Evolutionary conservation across 1,140 invertebrate species (phyloP).

Genomic region (Steinernema feltiae): DNA sequence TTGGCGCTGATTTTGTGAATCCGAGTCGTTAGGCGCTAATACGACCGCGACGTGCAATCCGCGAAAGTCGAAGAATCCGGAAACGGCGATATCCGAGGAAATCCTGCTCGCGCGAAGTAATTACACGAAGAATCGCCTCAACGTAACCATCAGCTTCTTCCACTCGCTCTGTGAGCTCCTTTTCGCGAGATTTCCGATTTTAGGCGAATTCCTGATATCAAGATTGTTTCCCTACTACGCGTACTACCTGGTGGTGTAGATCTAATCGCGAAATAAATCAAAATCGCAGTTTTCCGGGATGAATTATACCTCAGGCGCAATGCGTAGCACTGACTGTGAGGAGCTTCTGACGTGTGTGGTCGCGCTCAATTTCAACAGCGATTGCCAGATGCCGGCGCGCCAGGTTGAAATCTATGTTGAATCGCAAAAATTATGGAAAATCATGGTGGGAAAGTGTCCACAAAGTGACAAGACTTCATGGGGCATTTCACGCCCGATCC

Average conservation of each 20-base stretch:
- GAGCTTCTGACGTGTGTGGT: too few relatives aligned
- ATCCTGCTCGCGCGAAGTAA: background rate
- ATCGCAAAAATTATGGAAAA: too few relatives aligned
- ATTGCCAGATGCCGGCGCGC: too few relatives aligned
- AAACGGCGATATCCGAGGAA: background rate
- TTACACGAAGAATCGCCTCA: background rate
- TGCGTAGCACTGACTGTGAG: too few relatives aligned
- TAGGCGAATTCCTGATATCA: background rate
- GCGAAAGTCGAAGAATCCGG: background rate
- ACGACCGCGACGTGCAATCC: background rate
- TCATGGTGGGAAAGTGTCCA: too few relatives aligned
- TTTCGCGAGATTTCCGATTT: background rate
- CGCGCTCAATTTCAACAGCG: too few relatives aligned
- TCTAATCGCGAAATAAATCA: background rate
- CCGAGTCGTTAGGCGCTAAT: background rate
- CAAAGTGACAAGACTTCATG: too few relatives aligned
- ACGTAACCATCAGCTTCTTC: background rate
- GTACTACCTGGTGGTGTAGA: background rate
- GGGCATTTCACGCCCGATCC: too few relatives aligned
- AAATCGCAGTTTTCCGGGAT: too few relatives aligned
- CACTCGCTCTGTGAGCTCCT: background rate
- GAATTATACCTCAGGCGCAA: too few relatives aligned
- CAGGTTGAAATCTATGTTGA: too few relatives aligned
- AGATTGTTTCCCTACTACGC: background rate
- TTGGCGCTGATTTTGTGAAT: conserved; percentile 5